phyloP scores from a whole-genome alignment of 2,888 invertebrate species.

The Dynastes grantii region DNA sequence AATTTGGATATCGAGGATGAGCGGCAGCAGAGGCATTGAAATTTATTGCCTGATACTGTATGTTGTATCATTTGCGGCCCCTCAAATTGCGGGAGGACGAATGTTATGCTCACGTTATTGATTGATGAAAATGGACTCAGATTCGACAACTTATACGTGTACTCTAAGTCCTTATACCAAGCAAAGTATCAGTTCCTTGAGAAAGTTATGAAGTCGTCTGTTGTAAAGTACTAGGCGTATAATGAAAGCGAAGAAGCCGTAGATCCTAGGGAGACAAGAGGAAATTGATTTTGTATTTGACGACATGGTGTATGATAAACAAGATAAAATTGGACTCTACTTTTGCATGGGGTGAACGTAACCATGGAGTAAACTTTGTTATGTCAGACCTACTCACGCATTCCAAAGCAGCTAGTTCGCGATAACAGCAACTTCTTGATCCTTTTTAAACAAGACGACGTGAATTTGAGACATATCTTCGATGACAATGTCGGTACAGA shows the following conservation, averaged over 20 bases:
- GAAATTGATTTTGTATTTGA: slow-evolving; percentile 66
- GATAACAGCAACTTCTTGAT: slow-evolving; percentile 65
- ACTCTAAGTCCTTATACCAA: slow-evolving; percentile 62
- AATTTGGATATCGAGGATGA: neutral
- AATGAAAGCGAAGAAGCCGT: slow-evolving; percentile 56
- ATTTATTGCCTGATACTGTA: slow-evolving; percentile 16
- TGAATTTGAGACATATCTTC: slow-evolving; percentile 63
- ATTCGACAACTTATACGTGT: slow-evolving; percentile 66
- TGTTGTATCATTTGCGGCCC: slow-evolving; percentile 62
- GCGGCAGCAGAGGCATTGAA: neutral
- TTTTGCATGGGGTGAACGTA: slow-evolving; percentile 65
- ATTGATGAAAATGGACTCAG: slow-evolving; percentile 62
- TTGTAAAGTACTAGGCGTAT: slow-evolving; percentile 58
- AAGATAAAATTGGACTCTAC: slow-evolving; percentile 59
- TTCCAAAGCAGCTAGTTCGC: slow-evolving; percentile 65
- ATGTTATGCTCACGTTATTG: slow-evolving; percentile 62
- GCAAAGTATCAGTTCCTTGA: slow-evolving; percentile 61
- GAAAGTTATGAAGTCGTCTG: slow-evolving; percentile 53
- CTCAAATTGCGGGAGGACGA: slow-evolving; percentile 66
- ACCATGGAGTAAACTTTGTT: too few species aligned
- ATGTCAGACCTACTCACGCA: slow-evolving; percentile 64
- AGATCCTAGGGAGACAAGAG: slow-evolving; percentile 56
- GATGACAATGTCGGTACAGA: slow-evolving; percentile 58
- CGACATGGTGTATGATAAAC: slow-evolving; percentile 64
- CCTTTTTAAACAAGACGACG: slow-evolving; percentile 65